Conservation (phyloP, 2,888 invertebrate species). For the Sussaba pulchella region DNA sequence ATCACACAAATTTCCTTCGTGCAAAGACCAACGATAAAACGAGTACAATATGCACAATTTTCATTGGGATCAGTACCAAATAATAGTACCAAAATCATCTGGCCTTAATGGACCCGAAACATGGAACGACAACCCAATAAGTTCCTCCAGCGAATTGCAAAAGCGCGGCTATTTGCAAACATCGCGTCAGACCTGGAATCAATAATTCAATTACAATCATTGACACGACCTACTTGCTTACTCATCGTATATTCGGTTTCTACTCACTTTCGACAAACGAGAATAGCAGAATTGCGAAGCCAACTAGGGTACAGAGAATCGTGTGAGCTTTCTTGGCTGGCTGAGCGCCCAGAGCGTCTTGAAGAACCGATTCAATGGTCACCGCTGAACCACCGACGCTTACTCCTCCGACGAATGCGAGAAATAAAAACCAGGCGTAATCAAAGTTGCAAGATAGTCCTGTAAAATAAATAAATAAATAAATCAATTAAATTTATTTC, state of each 20-base stretch:
- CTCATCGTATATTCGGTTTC: not conserved
- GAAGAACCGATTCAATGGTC: conserved; percentile 72
- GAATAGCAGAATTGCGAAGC: conserved; percentile 70
- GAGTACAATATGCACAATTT: not conserved
- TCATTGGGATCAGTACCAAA: not conserved
- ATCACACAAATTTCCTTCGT: conserved; percentile 3
- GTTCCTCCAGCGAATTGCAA: conserved; percentile 73
- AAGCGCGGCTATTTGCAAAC: conserved; percentile 68
- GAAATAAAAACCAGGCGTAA: conserved; percentile 62
- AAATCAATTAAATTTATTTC: too few relatives aligned
- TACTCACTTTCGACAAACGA: conserved; percentile 72
- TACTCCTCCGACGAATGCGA: conserved; percentile 72
- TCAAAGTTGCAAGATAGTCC: conserved; percentile 56
- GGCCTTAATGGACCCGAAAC: conserved; percentile 68
- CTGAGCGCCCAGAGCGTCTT: conserved; percentile 73
- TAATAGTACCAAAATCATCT: conserved; percentile 42
- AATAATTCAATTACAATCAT: not conserved
- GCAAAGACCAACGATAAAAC: not conserved
- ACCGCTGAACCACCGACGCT: conserved; percentile 69
- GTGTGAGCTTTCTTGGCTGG: conserved; percentile 69
- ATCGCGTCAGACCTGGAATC: conserved; percentile 69
- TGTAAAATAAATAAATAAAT: conserved; percentile 17
- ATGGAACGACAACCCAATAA: conserved; percentile 73
- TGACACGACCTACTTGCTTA: not conserved
- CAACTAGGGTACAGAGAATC: conserved; percentile 74